Conservation (phyloP, 2,113 vertebrate species). For the Octodon degus region DNA sequence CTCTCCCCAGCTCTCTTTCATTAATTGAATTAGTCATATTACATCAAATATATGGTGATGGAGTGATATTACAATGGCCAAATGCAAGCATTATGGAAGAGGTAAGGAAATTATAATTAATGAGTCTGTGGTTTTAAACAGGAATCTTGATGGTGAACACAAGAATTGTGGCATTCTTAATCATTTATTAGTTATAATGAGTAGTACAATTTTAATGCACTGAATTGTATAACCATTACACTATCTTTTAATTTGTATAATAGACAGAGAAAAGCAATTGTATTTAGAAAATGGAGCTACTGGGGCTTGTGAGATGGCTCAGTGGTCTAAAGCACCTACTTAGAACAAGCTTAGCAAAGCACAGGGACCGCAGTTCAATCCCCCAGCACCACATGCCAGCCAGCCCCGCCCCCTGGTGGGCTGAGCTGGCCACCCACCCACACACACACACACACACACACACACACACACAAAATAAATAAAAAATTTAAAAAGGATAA, state of each 20-base stretch:
- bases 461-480: no score
- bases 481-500: no score
- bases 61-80: not conserved
- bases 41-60: not conserved
- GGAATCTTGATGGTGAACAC: not conserved
- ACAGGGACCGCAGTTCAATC: no score
- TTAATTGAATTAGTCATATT: conserved; percentile 4
- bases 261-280: conserved; percentile 10
- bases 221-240: conserved; percentile 1
- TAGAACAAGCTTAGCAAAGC: no score
- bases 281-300: not conserved
- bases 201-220: conserved; percentile 23
- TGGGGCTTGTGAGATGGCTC: no score
- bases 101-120: not conserved
- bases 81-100: not conserved
- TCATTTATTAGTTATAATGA: not conserved
- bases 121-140: not conserved
- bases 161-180: conserved; percentile 36
- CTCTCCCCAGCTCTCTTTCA: not conserved
- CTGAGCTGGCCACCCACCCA: no score
- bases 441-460: no score
- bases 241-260: not conserved
- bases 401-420: no score
- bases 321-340: no score
- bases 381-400: no score